A percentile compares a stretch with the other conserved stretches of the same genome.
Conservation (phyloP, 2,888 invertebrate species). For the Cephus runcator region DNA sequence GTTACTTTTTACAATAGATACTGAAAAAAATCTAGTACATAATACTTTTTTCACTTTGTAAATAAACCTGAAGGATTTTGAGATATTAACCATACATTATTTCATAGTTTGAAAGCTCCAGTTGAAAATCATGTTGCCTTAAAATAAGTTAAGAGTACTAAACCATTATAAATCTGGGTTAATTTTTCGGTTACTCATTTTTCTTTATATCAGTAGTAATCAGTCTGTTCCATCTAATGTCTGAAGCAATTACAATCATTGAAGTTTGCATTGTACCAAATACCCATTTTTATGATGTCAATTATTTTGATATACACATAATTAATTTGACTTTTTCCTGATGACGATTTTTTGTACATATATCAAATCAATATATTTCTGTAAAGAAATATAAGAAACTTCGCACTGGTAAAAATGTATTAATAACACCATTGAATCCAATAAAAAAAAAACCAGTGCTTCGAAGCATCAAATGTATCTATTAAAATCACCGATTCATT, state of each 20-base stretch:
- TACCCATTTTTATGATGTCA: background rate
- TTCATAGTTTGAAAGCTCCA: background rate
- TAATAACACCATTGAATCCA: background rate
- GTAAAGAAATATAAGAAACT: background rate
- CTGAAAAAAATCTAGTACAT: background rate
- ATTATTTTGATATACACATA: background rate
- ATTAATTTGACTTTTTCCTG: background rate
- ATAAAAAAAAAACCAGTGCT: background rate
- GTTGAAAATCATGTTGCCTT: background rate
- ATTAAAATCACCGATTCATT: too few relatives aligned
- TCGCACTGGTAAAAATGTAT: background rate
- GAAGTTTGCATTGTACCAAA: background rate
- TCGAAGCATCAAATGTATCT: background rate
- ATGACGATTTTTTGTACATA: background rate
- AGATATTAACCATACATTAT: background rate
- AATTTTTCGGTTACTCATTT: background rate
- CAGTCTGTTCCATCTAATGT: slow-evolving; percentile 31
- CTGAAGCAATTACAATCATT: background rate
- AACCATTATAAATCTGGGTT: background rate
- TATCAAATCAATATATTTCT: background rate
- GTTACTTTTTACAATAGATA: background rate
- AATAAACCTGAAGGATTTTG: background rate
- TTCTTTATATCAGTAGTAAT: slow-evolving; percentile 32
- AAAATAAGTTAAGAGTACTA: background rate
- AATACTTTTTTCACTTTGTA: background rate